A percentile compares a stretch with the other conserved stretches of the same genome.
phyloP scores from a whole-genome alignment of 2,888 invertebrate species.

The Eumacrocentrus americanus region DNA sequence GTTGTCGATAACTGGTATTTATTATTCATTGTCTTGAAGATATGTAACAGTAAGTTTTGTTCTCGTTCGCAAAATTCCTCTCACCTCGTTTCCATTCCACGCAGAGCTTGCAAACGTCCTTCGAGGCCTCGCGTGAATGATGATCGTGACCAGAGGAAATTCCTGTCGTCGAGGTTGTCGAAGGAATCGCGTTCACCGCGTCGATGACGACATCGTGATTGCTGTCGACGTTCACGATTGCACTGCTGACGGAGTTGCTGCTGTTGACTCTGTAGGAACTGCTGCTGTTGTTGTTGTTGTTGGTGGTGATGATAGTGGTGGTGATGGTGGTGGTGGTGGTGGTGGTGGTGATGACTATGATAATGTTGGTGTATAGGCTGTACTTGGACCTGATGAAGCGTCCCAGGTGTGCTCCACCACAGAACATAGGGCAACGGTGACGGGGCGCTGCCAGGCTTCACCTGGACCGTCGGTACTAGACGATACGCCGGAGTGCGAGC shows the following conservation, averaged over 20 bases:
- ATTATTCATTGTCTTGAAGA: neutral
- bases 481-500: constrained; percentile 37
- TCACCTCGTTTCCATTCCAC: constrained; percentile 56
- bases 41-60: neutral
- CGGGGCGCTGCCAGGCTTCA: constrained; percentile 42
- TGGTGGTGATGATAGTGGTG: constrained; percentile 23
- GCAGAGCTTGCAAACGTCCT: constrained; percentile 36
- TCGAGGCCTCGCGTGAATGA: constrained; percentile 25
- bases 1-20: no score
- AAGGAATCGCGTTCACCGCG: constrained; percentile 32
- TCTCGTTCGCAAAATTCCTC: constrained; percentile 16
- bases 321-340: constrained; percentile 31
- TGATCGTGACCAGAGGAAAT: constrained; percentile 24
- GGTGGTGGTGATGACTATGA: constrained; percentile 35
- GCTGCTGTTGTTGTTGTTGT: constrained; percentile 15
- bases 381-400: constrained; percentile 38
- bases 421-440: constrained; percentile 50
- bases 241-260: constrained; percentile 31
- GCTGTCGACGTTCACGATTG: constrained; percentile 38
- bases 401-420: constrained; percentile 48
- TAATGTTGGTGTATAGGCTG: constrained; percentile 37
- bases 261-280: constrained; percentile 18
- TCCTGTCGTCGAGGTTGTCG: constrained; percentile 21
- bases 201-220: constrained; percentile 37
- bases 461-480: constrained; percentile 42